Conservation (phyloP, 2,113 vertebrate species). For the Pionites leucogaster region DNA sequence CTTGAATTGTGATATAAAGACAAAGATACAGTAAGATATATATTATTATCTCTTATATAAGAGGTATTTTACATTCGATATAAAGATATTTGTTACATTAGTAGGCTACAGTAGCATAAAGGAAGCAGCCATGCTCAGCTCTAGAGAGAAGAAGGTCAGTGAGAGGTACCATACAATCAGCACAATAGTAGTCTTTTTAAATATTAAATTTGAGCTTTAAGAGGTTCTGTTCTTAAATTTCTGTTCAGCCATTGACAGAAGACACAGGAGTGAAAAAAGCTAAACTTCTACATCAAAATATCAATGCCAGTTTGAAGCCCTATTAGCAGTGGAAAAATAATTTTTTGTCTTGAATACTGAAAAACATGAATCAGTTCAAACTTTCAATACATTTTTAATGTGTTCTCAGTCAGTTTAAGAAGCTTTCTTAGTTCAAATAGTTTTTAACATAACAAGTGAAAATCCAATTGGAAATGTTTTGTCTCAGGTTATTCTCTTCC, state of each 20-base stretch:
- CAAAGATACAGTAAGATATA: not conserved
- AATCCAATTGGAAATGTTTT: not conserved
- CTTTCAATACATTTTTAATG: not conserved
- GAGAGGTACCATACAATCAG: not conserved
- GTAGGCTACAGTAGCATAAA: not conserved
- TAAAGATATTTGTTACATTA: not conserved
- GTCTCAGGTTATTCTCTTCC: not conserved
- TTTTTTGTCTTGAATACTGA: not conserved
- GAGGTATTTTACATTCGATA: not conserved
- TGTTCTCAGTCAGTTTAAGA: not conserved
- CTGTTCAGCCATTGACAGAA: not conserved
- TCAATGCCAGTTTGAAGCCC: slow-evolving; percentile 2
- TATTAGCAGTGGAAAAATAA: not conserved
- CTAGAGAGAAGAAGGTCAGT: not conserved
- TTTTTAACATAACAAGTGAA: not conserved
- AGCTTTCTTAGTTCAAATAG: not conserved
- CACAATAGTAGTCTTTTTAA: not conserved
- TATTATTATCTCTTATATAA: not conserved
- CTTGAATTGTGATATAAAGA: not conserved
- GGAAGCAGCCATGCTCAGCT: not conserved
- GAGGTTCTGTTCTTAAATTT: slow-evolving; percentile 8
- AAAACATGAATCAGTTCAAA: not conserved
- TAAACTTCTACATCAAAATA: slow-evolving; percentile 10
- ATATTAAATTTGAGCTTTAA: not conserved
- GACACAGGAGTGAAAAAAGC: not conserved